Percentiles rank a stretch among this genome's conserved stretches.
Evolutionary conservation across 2,797 vertebrate species (phyloP).

Genomic region (Buceros bicornis): DNA sequence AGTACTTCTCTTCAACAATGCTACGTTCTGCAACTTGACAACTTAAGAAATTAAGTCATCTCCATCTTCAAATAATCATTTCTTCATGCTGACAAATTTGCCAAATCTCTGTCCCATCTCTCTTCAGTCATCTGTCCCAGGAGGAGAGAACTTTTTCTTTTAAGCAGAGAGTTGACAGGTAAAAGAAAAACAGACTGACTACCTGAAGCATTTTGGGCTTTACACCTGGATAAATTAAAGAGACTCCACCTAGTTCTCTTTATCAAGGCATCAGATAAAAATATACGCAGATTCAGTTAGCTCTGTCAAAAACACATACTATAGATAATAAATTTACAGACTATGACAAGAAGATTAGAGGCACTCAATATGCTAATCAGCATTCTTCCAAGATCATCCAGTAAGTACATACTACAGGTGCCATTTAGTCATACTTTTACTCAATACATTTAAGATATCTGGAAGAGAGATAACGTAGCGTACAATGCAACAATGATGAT

Average conservation of each 20-base stretch:
- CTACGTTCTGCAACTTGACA: constrained; percentile 73
- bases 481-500: background rate
- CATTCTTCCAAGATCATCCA: constrained; percentile 19
- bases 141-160: constrained; percentile 27
- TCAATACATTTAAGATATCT: background rate
- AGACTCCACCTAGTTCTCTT: background rate
- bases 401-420: background rate
- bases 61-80: constrained; percentile 61
- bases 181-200: constrained; percentile 53
- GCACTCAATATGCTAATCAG: constrained; percentile 41
- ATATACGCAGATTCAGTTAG: constrained; percentile 45
- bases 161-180: constrained; percentile 42
- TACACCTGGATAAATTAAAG: constrained; percentile 47
- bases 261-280: constrained; percentile 25
- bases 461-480: background rate
- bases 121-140: constrained; percentile 52
- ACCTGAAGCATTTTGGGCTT: constrained; percentile 23
- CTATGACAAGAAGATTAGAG: constrained; percentile 60
- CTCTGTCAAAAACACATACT: constrained; percentile 51
- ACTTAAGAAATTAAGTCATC: constrained; percentile 64
- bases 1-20: constrained; percentile 32
- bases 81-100: constrained; percentile 61
- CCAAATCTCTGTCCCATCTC: constrained; percentile 49
- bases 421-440: background rate
- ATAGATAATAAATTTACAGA: constrained; percentile 31